phyloP scores from a whole-genome alignment of 2,113 vertebrate genomes.

The Callionymus lyra region DNA sequence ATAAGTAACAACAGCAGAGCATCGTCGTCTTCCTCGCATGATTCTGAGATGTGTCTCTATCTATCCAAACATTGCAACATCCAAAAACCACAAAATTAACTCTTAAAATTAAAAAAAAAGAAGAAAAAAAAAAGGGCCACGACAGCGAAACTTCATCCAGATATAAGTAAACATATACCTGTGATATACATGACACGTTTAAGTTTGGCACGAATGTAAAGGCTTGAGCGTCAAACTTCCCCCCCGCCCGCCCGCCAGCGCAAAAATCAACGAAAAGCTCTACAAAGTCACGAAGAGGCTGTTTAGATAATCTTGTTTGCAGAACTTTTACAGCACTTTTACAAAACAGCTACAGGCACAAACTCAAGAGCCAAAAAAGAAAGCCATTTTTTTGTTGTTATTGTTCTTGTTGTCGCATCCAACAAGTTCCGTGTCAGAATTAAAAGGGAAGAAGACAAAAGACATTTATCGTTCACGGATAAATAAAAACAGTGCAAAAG shows the following conservation, averaged over 20 bases:
- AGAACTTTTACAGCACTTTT: constrained; percentile 62
- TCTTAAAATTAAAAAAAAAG: too few species aligned
- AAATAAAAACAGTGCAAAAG: constrained; percentile 9
- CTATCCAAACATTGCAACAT: too few species aligned
- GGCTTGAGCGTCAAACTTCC: constrained; percentile 46
- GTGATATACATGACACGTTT: constrained; percentile 41
- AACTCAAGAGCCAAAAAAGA: constrained; percentile 40
- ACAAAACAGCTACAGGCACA: constrained; percentile 66
- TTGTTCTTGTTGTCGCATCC: constrained; percentile 36
- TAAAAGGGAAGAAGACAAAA: constrained; percentile 29
- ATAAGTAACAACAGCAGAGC: constrained; percentile 45
- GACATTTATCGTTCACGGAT: background rate
- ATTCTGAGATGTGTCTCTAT: too few species aligned
- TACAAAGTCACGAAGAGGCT: constrained; percentile 59
- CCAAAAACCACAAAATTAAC: too few species aligned
- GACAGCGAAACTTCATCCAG: constrained; percentile 38
- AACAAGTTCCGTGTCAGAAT: constrained; percentile 29
- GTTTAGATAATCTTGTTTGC: constrained; percentile 51
- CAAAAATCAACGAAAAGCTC: constrained; percentile 54
- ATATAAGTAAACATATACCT: constrained; percentile 40
- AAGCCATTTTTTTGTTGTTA: constrained; percentile 9
- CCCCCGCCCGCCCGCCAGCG: constrained; percentile 44
- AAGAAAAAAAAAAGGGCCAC: constrained; percentile 24
- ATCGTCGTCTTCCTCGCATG: constrained; percentile 13
- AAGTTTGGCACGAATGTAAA: constrained; percentile 72